Base-by-base conservation (phyloP, 2,888 invertebrate genomes). In the Tipula lateralis region DNA sequence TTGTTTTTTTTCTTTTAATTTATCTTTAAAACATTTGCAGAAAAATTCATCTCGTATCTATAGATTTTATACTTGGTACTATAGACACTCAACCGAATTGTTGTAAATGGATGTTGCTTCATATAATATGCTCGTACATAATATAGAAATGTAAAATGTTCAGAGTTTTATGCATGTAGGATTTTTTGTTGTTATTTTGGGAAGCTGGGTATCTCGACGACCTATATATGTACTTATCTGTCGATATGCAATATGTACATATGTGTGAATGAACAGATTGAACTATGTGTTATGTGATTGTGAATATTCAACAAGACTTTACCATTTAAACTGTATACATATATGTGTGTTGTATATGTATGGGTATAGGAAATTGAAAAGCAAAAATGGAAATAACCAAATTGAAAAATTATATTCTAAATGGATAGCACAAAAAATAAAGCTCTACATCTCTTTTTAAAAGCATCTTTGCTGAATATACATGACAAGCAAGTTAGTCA, bases 211-310 rank as follows among this genome's bases (percentile, higher is more conserved):
- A 44, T 66, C 66, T 66, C 66, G 24, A 66, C 24, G 24, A 12
- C 9, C 66, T 16, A 24, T 66, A 66, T 24, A 24, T 66, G n/a
- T 3, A 66, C 44, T 7, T 24, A 2, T 66, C 19, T 66, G n/a
- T 44, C 2, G n/a, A 66, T 66, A 66, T 66, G 24, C 7, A 24
- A 50, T 66, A 7, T 66, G 9, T 66, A 19, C 24, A 9, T 7
- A 24, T 66, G 66, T 66, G 66, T 66, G 66, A 66, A 66, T 24
- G 66, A 66, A 66, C 66, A 66, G 66, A 66, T 66, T 66, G 66
- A 66, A 66, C 66, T 24, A 66, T 66, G 24, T 66, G 24, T 24
- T 66, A 24, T 66, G 66, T 66, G 66, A 66, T 9, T 66, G 66
- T 66, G 66, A 66, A 66, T 66, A 66, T 66, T 24, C 19, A 66